Conservation (phyloP, 2,797 vertebrate genomes). For the Notamacropus eugenii region DNA sequence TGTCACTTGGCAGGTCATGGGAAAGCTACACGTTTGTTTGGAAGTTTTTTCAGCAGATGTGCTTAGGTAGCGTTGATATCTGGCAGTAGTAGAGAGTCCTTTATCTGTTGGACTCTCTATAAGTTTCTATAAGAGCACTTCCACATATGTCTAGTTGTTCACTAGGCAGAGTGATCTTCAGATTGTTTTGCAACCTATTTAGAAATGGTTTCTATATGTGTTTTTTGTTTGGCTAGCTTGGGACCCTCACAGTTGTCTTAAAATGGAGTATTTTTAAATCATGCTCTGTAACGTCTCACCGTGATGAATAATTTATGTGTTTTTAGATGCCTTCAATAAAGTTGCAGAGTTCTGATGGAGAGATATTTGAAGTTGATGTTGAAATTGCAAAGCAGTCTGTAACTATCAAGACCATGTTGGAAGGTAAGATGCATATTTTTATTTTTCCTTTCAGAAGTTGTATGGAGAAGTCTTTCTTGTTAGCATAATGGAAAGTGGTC, state of each 20-base stretch:
- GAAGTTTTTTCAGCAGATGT: constrained; percentile 38
- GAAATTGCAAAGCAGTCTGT: constrained; percentile 99
- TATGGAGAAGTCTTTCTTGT: not conserved
- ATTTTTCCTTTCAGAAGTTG: not conserved
- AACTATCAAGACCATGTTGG: constrained; percentile 99
- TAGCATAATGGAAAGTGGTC: not conserved
- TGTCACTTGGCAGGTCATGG: constrained; percentile 43
- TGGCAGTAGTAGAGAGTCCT: constrained; percentile 8
- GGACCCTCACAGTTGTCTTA: not conserved
- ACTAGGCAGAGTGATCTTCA: not conserved
- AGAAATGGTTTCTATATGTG: not conserved
- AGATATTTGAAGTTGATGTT: constrained; percentile 99
- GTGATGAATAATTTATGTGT: constrained; percentile 51
- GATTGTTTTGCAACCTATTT: constrained; percentile 15
- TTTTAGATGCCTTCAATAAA: constrained; percentile 98
- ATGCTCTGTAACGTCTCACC: not conserved
- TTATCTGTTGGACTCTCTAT: too few species aligned
- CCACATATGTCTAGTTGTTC: not conserved
- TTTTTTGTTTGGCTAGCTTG: not conserved
- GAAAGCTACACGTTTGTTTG: constrained; percentile 27
- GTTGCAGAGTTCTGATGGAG: constrained; percentile 98
- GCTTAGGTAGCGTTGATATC: constrained; percentile 32
- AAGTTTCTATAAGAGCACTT: not conserved
- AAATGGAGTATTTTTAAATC: not conserved
- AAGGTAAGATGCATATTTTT: constrained; percentile 88